These are phyloP conservation scores for Ceratitis capitata DNA, from an alignment of 1,140 invertebrate genomes.

Conservation along the genomic window DNA sequence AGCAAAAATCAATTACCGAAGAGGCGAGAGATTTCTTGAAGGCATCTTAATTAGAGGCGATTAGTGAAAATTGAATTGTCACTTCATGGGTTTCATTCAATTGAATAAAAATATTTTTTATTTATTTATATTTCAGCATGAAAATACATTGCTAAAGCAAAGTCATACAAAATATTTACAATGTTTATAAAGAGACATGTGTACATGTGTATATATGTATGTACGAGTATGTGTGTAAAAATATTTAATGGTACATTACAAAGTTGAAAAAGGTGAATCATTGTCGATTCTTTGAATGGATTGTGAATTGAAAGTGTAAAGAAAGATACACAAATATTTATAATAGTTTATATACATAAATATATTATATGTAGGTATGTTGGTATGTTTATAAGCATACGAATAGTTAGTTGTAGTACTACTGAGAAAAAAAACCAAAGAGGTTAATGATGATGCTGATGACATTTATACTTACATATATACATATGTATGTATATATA, in stretches of 20 bases:
- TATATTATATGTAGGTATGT: too few relatives aligned
- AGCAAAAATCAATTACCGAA: slow-evolving; percentile 26
- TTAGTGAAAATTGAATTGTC: slow-evolving; percentile 36
- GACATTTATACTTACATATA: too few relatives aligned
- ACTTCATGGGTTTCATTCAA: slow-evolving; percentile 26
- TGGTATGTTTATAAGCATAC: too few relatives aligned
- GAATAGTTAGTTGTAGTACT: too few relatives aligned
- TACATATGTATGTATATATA: too few relatives aligned
- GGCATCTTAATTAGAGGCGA: slow-evolving; percentile 26
- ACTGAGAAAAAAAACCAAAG: too few relatives aligned
- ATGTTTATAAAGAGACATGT: background rate
- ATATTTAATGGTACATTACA: background rate
- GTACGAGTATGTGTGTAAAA: background rate
- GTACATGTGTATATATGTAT: background rate
- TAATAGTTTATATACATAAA: too few relatives aligned
- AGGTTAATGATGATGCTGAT: too few relatives aligned
- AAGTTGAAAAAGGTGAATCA: background rate
- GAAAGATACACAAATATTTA: too few relatives aligned
- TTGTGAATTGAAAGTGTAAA: background rate
- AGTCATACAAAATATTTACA: background rate
- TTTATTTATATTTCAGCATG: background rate
- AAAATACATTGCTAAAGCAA: background rate
- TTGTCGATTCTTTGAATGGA: background rate
- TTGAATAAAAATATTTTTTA: background rate
- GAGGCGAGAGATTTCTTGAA: slow-evolving; percentile 3